Evolutionary conservation across 2,888 invertebrate genomes (phyloP).

Genomic region (Cheilosia pagana): DNA sequence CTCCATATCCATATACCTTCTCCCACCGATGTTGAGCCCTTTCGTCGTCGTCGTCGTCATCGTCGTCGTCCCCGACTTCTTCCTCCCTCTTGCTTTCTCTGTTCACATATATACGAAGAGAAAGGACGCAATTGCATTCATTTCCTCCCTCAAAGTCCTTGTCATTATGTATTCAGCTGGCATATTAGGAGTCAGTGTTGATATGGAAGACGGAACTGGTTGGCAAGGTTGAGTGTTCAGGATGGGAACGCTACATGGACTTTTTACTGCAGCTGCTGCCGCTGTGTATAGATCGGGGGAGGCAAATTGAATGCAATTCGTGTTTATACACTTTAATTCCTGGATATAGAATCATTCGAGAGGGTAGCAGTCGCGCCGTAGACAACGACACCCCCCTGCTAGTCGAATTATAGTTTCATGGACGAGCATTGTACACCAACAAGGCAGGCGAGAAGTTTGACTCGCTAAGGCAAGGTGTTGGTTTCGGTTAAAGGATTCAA

Average conservation of each 20-base stretch:
- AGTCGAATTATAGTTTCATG: conserved; percentile 26
- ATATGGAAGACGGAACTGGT: conserved; percentile 65
- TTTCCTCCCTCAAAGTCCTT: conserved; percentile 67
- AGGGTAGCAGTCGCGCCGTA: conserved; percentile 19
- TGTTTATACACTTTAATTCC: conserved; percentile 68
- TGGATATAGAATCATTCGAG: conserved; percentile 61
- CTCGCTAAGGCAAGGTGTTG: too few species aligned
- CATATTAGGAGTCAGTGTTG: conserved; percentile 71
- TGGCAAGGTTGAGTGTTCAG: conserved; percentile 38
- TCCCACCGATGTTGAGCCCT: background rate
- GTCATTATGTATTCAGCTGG: conserved; percentile 72
- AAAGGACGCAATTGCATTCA: conserved; percentile 73
- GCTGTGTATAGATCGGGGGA: conserved; percentile 18
- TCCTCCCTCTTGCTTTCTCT: background rate
- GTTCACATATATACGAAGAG: conserved; percentile 33
- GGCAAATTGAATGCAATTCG: conserved; percentile 70
- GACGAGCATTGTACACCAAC: conserved; percentile 32
- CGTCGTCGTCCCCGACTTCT: conserved; percentile 33
- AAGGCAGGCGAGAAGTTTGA: conserved; percentile 26
- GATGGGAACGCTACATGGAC: conserved; percentile 29
- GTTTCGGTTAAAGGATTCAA: too few species aligned
- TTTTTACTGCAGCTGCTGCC: conserved; percentile 2
- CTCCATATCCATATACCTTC: conserved; percentile 13
- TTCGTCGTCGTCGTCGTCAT: conserved; percentile 16
- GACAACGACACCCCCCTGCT: conserved; percentile 2